Evolutionary conservation across 2,797 vertebrate species (phyloP).

Genomic region (Hemitrygon akajei): DNA sequence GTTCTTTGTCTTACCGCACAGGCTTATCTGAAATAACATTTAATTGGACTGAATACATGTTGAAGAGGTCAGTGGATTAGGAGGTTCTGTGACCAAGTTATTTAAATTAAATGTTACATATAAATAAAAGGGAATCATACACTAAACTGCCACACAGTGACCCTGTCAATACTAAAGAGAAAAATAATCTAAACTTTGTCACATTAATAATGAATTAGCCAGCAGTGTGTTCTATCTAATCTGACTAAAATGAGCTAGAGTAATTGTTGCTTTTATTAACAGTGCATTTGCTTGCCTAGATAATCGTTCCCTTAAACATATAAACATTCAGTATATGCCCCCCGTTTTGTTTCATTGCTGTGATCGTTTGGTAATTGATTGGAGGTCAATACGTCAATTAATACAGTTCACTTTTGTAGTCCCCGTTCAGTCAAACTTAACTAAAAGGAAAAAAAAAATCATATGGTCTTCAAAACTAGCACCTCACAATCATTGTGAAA

Average conservation of each 20-base stretch:
- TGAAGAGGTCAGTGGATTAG: constrained; percentile 29
- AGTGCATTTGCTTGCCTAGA: constrained; percentile 29
- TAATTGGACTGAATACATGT: constrained; percentile 29
- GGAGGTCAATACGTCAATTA: constrained; percentile 27
- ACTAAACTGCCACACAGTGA: constrained; percentile 11
- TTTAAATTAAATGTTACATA: constrained; percentile 12
- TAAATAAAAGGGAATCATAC: not conserved
- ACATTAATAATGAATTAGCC: constrained; percentile 30
- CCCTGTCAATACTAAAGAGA: constrained; percentile 11
- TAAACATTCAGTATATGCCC: constrained; percentile 29
- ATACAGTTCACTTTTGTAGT: not conserved
- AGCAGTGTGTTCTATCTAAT: constrained; percentile 29
- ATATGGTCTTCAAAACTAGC: not conserved
- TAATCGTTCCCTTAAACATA: not conserved
- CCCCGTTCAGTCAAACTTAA: not conserved
- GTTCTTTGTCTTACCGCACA: constrained; percentile 23
- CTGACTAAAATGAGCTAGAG: constrained; percentile 8
- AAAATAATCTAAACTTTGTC: not conserved
- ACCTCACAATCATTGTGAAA: not conserved
- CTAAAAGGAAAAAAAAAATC: not conserved
- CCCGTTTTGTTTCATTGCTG: not conserved
- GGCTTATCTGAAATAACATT: constrained; percentile 33
- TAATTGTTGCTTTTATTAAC: constrained; percentile 35
- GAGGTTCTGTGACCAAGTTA: constrained; percentile 32
- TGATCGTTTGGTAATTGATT: constrained; percentile 31